Conservation (phyloP, 2,888 invertebrate species). For the Nycteola revayana region DNA sequence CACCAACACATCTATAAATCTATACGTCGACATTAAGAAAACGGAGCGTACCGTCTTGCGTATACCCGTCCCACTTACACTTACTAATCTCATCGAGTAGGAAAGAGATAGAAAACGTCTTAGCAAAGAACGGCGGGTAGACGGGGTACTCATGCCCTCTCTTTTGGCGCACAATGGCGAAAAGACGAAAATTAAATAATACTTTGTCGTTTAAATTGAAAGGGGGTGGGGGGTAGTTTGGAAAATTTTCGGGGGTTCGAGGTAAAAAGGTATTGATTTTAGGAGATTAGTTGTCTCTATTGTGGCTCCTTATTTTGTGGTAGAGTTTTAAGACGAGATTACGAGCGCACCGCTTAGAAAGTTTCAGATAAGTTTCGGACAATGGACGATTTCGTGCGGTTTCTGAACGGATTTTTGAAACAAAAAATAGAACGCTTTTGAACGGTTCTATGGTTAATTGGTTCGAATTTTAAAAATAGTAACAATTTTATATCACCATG, state of each 20-base stretch:
- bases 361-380: constrained; percentile 2
- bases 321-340: constrained; percentile 29
- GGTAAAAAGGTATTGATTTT: constrained; percentile 80
- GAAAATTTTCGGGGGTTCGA: constrained; percentile 70
- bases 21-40: constrained; percentile 80
- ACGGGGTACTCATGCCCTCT: constrained; percentile 40
- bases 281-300: constrained; percentile 62
- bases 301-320: constrained; percentile 37
- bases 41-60: constrained; percentile 67
- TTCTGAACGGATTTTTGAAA: constrained; percentile 2
- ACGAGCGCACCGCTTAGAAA: constrained; percentile 9
- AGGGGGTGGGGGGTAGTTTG: constrained; percentile 61
- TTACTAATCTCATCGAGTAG: constrained; percentile 36
- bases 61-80: constrained; percentile 59
- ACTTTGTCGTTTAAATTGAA: constrained; percentile 80
- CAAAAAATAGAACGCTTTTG: neutral
- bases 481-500: too few relatives aligned
- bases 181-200: constrained; percentile 81
- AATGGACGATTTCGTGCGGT: constrained; percentile 7
- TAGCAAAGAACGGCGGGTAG: constrained; percentile 51
- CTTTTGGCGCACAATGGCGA: constrained; percentile 76
- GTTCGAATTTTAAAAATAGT: neutral
- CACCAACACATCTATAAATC: constrained; percentile 73
- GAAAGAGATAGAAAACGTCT: constrained; percentile 59
- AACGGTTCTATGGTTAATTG: neutral